Percentiles rank a stretch among this genome's conserved stretches.
Conservation (phyloP, 2,797 vertebrate genomes). For the Sitta carolinensis region DNA sequence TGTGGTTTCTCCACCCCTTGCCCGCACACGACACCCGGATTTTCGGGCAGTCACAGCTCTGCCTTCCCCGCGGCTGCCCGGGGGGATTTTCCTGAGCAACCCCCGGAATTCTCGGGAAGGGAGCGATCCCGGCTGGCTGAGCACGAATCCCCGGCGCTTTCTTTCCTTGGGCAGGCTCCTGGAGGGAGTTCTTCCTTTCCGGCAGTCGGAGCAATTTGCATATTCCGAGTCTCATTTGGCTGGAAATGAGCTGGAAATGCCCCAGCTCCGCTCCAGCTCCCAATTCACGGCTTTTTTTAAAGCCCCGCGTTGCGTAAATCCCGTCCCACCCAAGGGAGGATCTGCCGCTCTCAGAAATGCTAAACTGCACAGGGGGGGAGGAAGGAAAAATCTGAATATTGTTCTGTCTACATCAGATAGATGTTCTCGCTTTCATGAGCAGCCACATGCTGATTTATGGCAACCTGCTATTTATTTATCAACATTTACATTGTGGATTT, state of each 20-base stretch:
- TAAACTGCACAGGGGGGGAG: neutral
- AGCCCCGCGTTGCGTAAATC: neutral
- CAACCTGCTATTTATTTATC: constrained; percentile 61
- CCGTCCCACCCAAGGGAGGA: constrained; percentile 45
- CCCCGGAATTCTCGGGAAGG: neutral
- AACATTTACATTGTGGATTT: constrained; percentile 62
- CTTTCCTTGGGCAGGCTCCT: neutral
- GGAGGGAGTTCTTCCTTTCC: neutral
- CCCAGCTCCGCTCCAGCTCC: neutral
- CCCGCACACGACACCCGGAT: neutral
- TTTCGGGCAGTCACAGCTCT: neutral
- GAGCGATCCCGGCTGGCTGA: neutral
- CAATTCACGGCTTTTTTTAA: neutral
- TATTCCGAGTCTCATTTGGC: constrained; percentile 36
- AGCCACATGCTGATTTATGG: constrained; percentile 61
- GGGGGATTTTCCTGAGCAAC: constrained; percentile 13
- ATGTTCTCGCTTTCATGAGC: constrained; percentile 48
- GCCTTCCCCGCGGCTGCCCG: neutral
- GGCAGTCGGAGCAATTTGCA: constrained; percentile 1
- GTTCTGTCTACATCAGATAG: constrained; percentile 60
- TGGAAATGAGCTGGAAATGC: constrained; percentile 46
- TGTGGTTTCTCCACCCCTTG: neutral
- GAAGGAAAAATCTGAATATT: constrained; percentile 33
- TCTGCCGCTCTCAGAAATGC: constrained; percentile 25
- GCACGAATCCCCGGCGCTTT: neutral